Conservation (phyloP, 2,888 invertebrate genomes). For the Tillus elongatus region DNA sequence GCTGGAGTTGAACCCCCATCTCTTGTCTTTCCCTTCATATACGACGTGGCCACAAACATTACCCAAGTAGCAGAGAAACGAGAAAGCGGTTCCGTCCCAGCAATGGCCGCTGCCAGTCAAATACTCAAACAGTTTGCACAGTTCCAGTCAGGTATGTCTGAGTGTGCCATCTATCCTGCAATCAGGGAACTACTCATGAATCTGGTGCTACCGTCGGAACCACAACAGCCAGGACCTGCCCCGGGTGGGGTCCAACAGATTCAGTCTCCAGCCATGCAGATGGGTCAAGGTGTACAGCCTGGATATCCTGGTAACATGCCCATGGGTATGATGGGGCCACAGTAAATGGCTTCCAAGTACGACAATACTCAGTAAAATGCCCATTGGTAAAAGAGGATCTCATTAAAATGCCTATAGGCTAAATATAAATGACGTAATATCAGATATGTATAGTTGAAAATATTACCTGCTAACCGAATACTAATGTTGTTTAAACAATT, state of each 20-base stretch:
- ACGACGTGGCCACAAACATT: conserved; percentile 77
- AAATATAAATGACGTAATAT: no score
- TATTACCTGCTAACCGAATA: no score
- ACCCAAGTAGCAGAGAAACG: conserved; percentile 81
- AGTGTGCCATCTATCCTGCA: conserved; percentile 87
- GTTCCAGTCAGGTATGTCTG: conserved; percentile 56
- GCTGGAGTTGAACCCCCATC: conserved; percentile 58
- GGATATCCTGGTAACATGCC: conserved; percentile 39
- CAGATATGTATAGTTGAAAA: no score
- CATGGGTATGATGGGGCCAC: conserved; percentile 40
- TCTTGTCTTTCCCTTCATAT: conserved; percentile 79
- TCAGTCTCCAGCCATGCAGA: conserved; percentile 49
- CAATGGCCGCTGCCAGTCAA: conserved; percentile 53
- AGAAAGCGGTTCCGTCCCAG: conserved; percentile 53
- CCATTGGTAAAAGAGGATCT: no score
- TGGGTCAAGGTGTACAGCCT: conserved; percentile 44
- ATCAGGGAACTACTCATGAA: conserved; percentile 80
- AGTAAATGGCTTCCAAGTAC: conserved; percentile 15
- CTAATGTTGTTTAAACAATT: no score
- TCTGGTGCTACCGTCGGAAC: conserved; percentile 72
- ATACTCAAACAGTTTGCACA: conserved; percentile 66
- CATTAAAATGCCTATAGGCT: no score
- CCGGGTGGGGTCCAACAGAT: conserved; percentile 44
- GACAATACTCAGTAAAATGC: no score
- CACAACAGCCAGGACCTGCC: conserved; percentile 48